Evolutionary conservation across 1,140 invertebrate genomes (phyloP).

Genomic region (Oreohelix idahoensis): DNA sequence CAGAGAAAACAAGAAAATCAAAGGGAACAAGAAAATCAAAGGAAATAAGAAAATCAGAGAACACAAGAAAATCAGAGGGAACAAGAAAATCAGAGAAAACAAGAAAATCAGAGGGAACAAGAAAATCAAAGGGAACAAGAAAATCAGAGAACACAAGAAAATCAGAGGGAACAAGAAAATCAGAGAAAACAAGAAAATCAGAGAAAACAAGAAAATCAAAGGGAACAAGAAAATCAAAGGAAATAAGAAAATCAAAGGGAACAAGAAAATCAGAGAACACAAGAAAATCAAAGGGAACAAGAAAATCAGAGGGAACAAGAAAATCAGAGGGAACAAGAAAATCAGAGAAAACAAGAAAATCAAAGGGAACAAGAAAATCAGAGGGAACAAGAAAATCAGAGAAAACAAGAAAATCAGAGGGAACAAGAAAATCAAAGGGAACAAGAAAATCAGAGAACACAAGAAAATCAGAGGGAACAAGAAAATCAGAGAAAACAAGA

Average conservation of each 20-base stretch:
- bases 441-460: too few species aligned
- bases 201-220: not conserved
- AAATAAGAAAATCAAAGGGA: not conserved
- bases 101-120: not conserved
- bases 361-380: not conserved
- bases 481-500: too few species aligned
- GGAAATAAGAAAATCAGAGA: not conserved
- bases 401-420: too few species aligned
- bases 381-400: too few species aligned
- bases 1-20: constrained; percentile 1
- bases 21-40: constrained; percentile 1
- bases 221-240: not conserved
- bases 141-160: not conserved
- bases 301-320: not conserved
- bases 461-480: too few species aligned
- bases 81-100: not conserved
- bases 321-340: not conserved
- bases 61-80: constrained; percentile 3
- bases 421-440: too few species aligned
- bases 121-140: not conserved
- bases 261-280: not conserved
- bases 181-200: not conserved
- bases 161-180: not conserved
- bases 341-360: not conserved
- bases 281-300: not conserved